Evolutionary conservation across 2,888 invertebrate species (phyloP), one percentile per base, ranked within the genome.

Genomic region (Andricus curvator): DNA sequence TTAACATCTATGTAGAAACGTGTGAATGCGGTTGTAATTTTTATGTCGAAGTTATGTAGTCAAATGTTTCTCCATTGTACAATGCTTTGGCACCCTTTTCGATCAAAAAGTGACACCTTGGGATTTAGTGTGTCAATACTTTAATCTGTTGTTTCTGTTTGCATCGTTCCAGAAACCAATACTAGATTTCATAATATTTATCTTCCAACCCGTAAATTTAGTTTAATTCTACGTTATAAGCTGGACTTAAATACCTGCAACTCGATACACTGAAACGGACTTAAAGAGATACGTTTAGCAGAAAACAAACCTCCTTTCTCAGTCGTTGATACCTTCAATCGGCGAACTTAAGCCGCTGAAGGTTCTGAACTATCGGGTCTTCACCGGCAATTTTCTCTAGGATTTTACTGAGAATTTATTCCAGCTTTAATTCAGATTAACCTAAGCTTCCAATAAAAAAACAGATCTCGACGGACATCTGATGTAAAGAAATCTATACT

Each of bases 101-200:
- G 8, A 37, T 37, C 37, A 37, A 37, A 37, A 33, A 37, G 8
- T 8, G 37, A 37, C 1, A 8, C 37, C 37, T 37, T 1, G 37
- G 37, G 9, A 37, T 37, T 37, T 37, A 37, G 37, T 37, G 9
- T 37, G 37, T 1, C 8, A 37, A 37, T 8, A 37, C 37, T 37
- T 4, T 13, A 11, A 41, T 2, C 41, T 41, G 41, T 13, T 41
- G 41, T 41, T 48, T 48, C 48, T 48, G 17, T 48, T 48, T 48
- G 4, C 4, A 5, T 4, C 4, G 4, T 15, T 48, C 48, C 15
- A 15, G 20, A 9, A 70, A 70, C 29, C 29, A 29, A 5, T n/a
- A 44, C 20, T 11, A 29, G 3, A 29, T 48, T 3, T 70, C 70
- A 70, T 48, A 70, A 70, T 48, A 70, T 56, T 56, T 56, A 56